Evolutionary conservation across 2,888 invertebrate species (phyloP), one percentile per base, ranked within the genome.

Genomic region (Chymomyza amoena): DNA sequence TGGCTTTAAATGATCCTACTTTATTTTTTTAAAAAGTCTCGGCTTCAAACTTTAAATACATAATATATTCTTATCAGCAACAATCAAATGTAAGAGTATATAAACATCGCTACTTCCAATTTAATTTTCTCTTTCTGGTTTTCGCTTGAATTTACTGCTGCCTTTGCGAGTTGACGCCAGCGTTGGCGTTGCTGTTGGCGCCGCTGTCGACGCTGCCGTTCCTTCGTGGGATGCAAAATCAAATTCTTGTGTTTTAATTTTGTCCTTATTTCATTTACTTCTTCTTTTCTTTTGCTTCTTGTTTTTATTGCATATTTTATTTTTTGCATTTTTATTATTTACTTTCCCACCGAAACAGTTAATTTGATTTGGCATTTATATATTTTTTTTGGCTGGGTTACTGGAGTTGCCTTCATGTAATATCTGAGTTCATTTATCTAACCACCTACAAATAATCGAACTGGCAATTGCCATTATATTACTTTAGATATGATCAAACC

Each of bases 211-310:
- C 39, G 39, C 32, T 61, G 70, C 71, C 69, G 80, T 16, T 78
- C 62, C 54, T 75, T 79, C 77, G 86, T 87, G 85, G 78, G 83
- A 87, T 76, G 79, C 71, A 82, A 87, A 73, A 74, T 75, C 51
- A 62, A 76, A 76, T 84, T 80, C 78, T 75, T 81, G 62, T 64
- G 66, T 59, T 20, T 28, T 39, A 78, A 84, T 81, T 85, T 76
- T 76, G 75, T 82, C 68, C 73, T 84, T 77, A 73, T 52, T 52
- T 32, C 39, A 61, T 32, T 54, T 54, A 28, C 20, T 16, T 51
- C 51, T 66, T 18, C 51, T 4, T 28, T 57, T 13, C n/a, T 6
- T 6, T 20, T 71, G 52, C 51, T 25, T 25, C 25, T 25, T 25
- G 25, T 25, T 25, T 25, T 25, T 25, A 25, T 25, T 25, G 25